Conservation (phyloP, 2,113 vertebrate species). For the Lophius piscatorius region DNA sequence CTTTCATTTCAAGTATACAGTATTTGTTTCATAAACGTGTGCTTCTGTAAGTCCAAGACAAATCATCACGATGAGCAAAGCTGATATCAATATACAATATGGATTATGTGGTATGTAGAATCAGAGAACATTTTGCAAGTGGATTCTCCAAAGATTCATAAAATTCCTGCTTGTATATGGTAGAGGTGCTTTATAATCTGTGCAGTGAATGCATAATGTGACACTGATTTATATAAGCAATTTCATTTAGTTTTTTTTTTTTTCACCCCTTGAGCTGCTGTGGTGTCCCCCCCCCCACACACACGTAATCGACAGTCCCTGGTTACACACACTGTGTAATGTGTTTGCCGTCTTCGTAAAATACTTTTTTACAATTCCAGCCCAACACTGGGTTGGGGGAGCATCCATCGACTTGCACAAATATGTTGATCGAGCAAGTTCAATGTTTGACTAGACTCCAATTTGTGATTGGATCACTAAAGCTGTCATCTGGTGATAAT, state of each 20-base stretch:
- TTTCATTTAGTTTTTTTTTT: conserved; percentile 71
- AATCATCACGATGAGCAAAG: conserved; percentile 41
- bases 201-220: conserved; percentile 70
- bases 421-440: conserved; percentile 15
- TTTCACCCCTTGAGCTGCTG: conserved; percentile 65
- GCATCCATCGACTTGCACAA: conserved; percentile 45
- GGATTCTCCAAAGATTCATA: conserved; percentile 61
- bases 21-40: background rate
- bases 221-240: conserved; percentile 79
- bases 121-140: conserved; percentile 27
- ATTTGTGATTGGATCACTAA: conserved; percentile 1
- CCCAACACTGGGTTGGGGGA: conserved; percentile 27
- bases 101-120: conserved; percentile 3
- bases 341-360: conserved; percentile 64
- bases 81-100: conserved; percentile 38
- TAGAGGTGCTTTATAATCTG: conserved; percentile 52
- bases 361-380: conserved; percentile 49
- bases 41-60: conserved; percentile 17
- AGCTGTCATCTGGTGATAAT: background rate
- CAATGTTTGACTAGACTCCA: conserved; percentile 24
- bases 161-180: conserved; percentile 52
- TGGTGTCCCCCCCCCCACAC: conserved; percentile 16
- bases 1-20: conserved; percentile 3
- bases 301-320: conserved; percentile 68
- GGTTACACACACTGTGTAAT: conserved; percentile 69